A percentile compares a stretch with the other conserved stretches of the same genome.
Evolutionary conservation across 2,797 vertebrate genomes (phyloP).

Genomic region (Perodicticus potto): DNA sequence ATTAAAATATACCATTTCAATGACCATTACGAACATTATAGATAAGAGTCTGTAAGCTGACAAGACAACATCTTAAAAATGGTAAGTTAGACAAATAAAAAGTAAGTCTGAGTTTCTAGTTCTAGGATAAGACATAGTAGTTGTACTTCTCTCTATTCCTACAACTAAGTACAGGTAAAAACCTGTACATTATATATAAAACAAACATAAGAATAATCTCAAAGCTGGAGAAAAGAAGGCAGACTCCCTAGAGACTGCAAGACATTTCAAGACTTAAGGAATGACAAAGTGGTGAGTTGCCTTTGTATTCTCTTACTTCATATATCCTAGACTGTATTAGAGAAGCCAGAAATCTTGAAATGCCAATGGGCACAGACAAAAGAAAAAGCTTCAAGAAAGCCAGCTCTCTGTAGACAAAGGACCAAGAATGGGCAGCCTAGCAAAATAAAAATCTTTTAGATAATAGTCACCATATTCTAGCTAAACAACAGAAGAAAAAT

Average conservation of each 20-base stretch:
- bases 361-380: neutral
- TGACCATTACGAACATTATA: conserved; percentile 26
- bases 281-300: conserved; percentile 6
- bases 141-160: conserved; percentile 6
- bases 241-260: neutral
- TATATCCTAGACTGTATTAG: neutral
- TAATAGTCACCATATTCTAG: neutral
- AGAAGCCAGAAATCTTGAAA: conserved; percentile 25
- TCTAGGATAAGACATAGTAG: conserved; percentile 18
- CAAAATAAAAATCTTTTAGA: conserved; percentile 48
- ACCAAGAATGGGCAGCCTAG: neutral
- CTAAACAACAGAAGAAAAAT: conserved; percentile 25
- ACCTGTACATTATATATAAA: conserved; percentile 29
- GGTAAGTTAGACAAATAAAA: conserved; percentile 50
- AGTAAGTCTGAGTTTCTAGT: neutral
- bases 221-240: neutral
- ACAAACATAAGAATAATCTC: conserved; percentile 14
- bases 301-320: neutral
- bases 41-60: neutral
- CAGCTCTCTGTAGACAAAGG: neutral
- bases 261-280: neutral
- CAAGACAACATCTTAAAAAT: neutral
- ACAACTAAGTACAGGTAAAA: conserved; percentile 10
- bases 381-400: conserved; percentile 13
- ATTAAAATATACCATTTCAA: conserved; percentile 47